Base-by-base conservation (phyloP, 2,888 invertebrate species). In the Furcula furcula region DNA sequence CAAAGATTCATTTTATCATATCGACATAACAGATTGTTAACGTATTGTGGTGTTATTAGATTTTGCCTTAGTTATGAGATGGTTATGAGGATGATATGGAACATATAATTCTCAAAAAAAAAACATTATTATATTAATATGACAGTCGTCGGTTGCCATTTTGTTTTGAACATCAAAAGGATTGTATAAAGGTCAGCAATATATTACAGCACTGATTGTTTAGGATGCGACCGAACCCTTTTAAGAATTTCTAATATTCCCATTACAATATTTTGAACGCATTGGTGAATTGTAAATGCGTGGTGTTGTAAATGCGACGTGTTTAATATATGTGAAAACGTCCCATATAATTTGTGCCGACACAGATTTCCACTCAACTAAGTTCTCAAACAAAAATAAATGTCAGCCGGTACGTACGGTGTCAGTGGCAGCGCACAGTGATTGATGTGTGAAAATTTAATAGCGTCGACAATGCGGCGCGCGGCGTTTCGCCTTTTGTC, bases 391-490 rank as follows among this genome's bases (percentile, higher is more conserved):
- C 16, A 35, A 26, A 35, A 19, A 11, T n/a, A 11, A 22, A 1
- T 2, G 4, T 2, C 7, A 11, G 23, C 11, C 11, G 12, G 23
- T n/a, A n/a, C n/a, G 7, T 10, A 2, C 7, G 15, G 18, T 23
- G 31, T 36, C n/a, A 31, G 18, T 6, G 5, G 15, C 14, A 9
- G 10, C 16, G 6, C 12, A 7, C 9, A 18, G 21, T 36, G 31
- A 36, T 36, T 36, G 36, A 36, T 31, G 36, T 27, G 28, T 23
- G 14, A 29, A 28, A 31, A 31, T 36, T 28, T 36, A 36, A 36
- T 36, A 18, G 31, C 27, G 16, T 2, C 15, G 18, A 35, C 35
- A 23, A 30, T 6, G 11, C 7, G n/a, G 7, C 11, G 12, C 9
- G 15, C 9, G 9, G 23, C n/a, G 6, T 9, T 9, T 1, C 3